A percentile compares a stretch with the other conserved stretches of the same genome.
phyloP scores from a whole-genome alignment of 1,140 invertebrate species.

The Hetaerina americana region DNA sequence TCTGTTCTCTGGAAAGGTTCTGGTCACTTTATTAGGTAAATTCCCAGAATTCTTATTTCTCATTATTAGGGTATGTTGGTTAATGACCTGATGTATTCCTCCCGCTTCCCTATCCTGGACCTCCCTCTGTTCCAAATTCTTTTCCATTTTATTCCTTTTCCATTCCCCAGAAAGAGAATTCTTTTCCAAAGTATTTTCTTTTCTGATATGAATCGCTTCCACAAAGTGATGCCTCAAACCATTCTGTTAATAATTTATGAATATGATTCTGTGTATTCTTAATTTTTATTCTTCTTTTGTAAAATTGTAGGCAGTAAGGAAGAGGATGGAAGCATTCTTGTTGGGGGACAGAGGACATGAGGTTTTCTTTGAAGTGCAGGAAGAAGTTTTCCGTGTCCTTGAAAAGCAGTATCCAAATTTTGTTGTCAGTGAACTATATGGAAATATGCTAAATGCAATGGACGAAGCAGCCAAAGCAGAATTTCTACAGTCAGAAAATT shows the following conservation, averaged over 20 bases:
- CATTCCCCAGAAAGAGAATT: too few species aligned
- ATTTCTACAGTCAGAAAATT: background rate
- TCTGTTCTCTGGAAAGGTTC: too few species aligned
- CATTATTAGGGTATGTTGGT: too few species aligned
- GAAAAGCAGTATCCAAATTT: conserved; percentile 83
- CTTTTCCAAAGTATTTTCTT: too few species aligned
- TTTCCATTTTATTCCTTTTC: too few species aligned
- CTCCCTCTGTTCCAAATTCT: too few species aligned
- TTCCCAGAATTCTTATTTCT: too few species aligned
- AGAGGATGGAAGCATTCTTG: conserved; percentile 76
- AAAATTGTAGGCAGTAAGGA: conserved; percentile 33
- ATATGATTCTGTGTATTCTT: background rate
- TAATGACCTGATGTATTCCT: too few species aligned
- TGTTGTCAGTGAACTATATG: conserved; percentile 72
- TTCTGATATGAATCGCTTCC: conserved; percentile 13
- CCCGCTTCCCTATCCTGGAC: too few species aligned
- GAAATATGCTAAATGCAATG: conserved; percentile 40
- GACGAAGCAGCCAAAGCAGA: conserved; percentile 34
- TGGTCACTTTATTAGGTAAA: too few species aligned
- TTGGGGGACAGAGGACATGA: conserved; percentile 75
- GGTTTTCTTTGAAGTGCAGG: conserved; percentile 77
- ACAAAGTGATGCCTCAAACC: too few species aligned
- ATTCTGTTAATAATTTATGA: conserved; percentile 5
- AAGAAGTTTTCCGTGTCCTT: conserved; percentile 58
- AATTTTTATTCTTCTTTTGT: too few species aligned